A percentile compares a stretch with the other conserved stretches of the same genome.
These are phyloP conservation scores for Thomomys bottae DNA, from an alignment of 2,113 vertebrate genomes.

Conservation along the genomic window DNA sequence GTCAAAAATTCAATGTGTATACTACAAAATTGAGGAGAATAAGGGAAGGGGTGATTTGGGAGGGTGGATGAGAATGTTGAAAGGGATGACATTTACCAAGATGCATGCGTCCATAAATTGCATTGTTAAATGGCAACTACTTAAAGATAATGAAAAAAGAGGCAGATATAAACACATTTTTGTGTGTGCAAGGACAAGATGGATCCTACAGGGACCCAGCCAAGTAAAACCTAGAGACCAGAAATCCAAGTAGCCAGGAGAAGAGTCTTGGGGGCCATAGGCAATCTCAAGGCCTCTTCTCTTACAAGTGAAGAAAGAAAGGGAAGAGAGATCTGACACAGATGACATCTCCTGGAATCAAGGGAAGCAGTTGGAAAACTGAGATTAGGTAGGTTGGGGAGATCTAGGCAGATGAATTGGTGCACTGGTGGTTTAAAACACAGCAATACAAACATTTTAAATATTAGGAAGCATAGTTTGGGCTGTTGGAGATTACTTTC, in stretches of 20 bases:
- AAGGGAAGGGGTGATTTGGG: too few relatives aligned
- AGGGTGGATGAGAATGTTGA: too few relatives aligned
- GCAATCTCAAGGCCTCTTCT: background rate
- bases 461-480: background rate
- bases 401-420: background rate
- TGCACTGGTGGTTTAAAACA: background rate
- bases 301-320: background rate
- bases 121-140: too few relatives aligned
- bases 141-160: background rate
- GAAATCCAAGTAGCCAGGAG: background rate
- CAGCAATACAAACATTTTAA: background rate
- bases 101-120: too few relatives aligned
- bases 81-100: too few relatives aligned
- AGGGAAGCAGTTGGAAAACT: background rate
- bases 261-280: background rate
- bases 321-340: background rate
- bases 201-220: fast-evolving
- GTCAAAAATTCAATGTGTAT: too few relatives aligned
- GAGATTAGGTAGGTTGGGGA: background rate
- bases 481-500: background rate
- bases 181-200: too few relatives aligned
- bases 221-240: background rate
- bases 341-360: background rate
- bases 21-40: too few relatives aligned
- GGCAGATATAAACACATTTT: background rate